Evolutionary conservation across 2,113 vertebrate species (phyloP), one percentile per base, ranked within the genome.

Genomic region (Zosterops japonicus): DNA sequence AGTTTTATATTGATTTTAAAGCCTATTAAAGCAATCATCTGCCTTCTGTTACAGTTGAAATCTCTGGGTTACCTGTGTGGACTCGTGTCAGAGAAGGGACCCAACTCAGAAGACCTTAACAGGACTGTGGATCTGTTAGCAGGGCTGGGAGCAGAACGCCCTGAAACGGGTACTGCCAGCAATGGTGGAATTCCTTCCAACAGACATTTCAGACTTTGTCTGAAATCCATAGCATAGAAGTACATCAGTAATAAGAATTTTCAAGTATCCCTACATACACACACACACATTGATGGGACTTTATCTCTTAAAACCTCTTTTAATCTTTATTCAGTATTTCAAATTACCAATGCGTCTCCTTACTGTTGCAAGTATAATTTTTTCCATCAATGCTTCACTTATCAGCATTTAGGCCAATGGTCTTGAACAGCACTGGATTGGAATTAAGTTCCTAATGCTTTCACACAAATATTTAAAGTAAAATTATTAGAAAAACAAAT

Each of bases 91-190:
- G 98, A 99, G 86, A 98, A 98, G 14, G 99, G 98, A 11, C 99
- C 99, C 2, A 97, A 98, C 61, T 99, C 99, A 24, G 99, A 99
- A 90, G 99, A 99, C 86, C 98, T 99, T 95, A 99, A 99, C 90
- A 97, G 98, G 97, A 99, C 99, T 5, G 99, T 99, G 7, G 99
- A 99, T 94, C 98, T 99, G 72, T 94, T 99, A 87, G 99, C 99
- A 23, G 99, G 99, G 55, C 96, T 99, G 55, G 99, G 99, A 79
- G 98, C 99, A 24, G 99, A 99, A 87, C 98, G 99, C 44, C 98
- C 99, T 10, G 99, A 99, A 95, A 99, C 99, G 60, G 98, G 99
- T 99, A 97, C 55, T 55, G 2, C 6, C 25, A 42, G 49, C 28
- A 78, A 18, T 9, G 14, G 4, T 8, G 5, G 1, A 23, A 16